phyloP scores from a whole-genome alignment of 2,113 vertebrate species.

The Glareola pratincola region DNA sequence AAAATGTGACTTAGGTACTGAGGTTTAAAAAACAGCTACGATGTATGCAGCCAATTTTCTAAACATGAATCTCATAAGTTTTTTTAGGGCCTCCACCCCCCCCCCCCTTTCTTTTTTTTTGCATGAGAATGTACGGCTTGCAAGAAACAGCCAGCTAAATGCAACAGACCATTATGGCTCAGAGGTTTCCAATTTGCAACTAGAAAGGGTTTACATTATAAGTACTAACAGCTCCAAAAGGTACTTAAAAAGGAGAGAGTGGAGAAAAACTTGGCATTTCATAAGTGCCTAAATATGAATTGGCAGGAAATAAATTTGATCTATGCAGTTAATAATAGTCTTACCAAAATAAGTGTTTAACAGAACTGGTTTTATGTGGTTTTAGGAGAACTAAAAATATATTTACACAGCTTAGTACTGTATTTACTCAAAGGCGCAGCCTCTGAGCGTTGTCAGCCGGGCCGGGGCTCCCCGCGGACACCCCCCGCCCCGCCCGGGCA shows the following conservation, averaged over 20 bases:
- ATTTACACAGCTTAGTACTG: background rate
- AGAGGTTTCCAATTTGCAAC: slow-evolving; percentile 24
- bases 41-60: slow-evolving; percentile 12
- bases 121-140: background rate
- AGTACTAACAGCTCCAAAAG: slow-evolving; percentile 2
- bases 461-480: background rate
- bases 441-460: background rate
- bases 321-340: background rate
- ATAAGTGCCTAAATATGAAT: background rate
- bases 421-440: background rate
- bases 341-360: background rate
- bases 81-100: background rate
- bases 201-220: slow-evolving; percentile 19
- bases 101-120: accelerated
- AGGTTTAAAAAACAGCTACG: slow-evolving; percentile 2
- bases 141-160: background rate
- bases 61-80: background rate
- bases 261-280: background rate
- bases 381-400: background rate
- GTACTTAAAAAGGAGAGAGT: background rate
- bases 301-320: background rate
- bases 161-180: background rate
- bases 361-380: background rate
- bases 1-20: slow-evolving; percentile 56
- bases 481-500: background rate